Evolutionary conservation across 2,113 vertebrate species (phyloP), one percentile per base, ranked within the genome.

Genomic region (Entomyzon cyanotis): DNA sequence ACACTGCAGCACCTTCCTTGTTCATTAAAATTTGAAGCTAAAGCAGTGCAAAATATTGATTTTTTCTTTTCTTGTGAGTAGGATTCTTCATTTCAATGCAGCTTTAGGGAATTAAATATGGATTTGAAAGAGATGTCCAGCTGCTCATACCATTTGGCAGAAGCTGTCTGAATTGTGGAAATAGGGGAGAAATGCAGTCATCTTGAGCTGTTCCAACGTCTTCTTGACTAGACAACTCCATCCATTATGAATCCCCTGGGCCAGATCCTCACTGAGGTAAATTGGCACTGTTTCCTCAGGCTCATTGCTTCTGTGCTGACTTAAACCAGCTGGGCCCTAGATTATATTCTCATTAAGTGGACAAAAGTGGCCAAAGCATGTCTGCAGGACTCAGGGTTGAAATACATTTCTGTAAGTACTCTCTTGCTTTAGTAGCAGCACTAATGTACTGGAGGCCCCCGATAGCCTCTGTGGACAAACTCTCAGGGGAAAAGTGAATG

Each of bases 171-270:
- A 93, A 83, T 73, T 75, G 70, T 41, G 70, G 76, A 87, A 59
- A 42, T 13, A 14, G 27, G 52, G 64, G 39, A 76, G 84, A 93
- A 92, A 93, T 64, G 75, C 44, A 85, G 56, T 52, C 69, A n/a
- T 60, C 81, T 56, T 15, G 75, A 59, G 91, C 41, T 74, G 6
- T 70, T 84, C 56, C 84, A 88, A 27, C 71, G 60, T 90, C 56
- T 89, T 93, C 73, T 94, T 81, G 79, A 81, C 83, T 89, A 93
- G 92, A 85, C 73, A 75, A 68, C 76, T 95, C 64, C 73, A 91
- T 93, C 93, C 88, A 92, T 95, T 96, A 94, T 44, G 89, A 95
- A 92, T 97, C 95, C 94, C 96, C 83, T 53, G 94, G 87, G 95
- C 56, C 76, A 64, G 85, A 71, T 89, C 79, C 60, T 94, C 79